A percentile compares a stretch with the other conserved stretches of the same genome.
Evolutionary conservation across 1,140 invertebrate genomes (phyloP).

Genomic region (Psix sp.): DNA sequence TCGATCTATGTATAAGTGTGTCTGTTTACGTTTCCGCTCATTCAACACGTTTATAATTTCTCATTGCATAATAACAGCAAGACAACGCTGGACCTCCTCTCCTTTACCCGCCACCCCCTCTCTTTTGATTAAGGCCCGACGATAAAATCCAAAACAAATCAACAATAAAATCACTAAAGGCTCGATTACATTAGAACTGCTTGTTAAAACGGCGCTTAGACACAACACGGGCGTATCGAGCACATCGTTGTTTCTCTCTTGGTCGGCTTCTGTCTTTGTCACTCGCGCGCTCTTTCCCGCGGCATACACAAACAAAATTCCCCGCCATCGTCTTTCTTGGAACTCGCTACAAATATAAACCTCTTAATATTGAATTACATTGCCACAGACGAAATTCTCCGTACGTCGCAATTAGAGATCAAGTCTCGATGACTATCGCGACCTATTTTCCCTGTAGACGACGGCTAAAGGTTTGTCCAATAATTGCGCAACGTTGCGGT

Average conservation of each 20-base stretch:
- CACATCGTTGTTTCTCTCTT: slow-evolving; percentile 9
- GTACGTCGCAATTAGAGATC: slow-evolving; percentile 34
- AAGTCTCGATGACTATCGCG: slow-evolving; percentile 12
- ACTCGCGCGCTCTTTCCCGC: slow-evolving; percentile 7
- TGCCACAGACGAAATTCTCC: slow-evolving; percentile 41
- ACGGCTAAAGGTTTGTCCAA: slow-evolving; percentile 5
- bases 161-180: slow-evolving; percentile 28
- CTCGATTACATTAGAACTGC: slow-evolving; percentile 22
- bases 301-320: slow-evolving; percentile 49
- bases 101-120: no score
- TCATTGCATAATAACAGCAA: slow-evolving; percentile 23
- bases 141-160: no score
- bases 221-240: slow-evolving; percentile 30
- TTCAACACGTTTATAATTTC: slow-evolving; percentile 37
- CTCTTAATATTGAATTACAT: slow-evolving; percentile 45
- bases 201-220: slow-evolving; percentile 38
- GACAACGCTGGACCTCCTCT: slow-evolving; percentile 5
- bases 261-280: background rate
- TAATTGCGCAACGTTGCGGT: slow-evolving; percentile 21
- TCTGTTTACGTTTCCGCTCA: slow-evolving; percentile 30
- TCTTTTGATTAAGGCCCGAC: no score
- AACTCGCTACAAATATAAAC: slow-evolving; percentile 49
- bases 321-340: slow-evolving; percentile 34
- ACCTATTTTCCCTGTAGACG: slow-evolving; percentile 28
- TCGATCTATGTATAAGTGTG: slow-evolving; percentile 1